Percentiles rank a stretch among this genome's conserved stretches.
Evolutionary conservation across 2,888 invertebrate genomes (phyloP).

Genomic region (Idaea biselata): DNA sequence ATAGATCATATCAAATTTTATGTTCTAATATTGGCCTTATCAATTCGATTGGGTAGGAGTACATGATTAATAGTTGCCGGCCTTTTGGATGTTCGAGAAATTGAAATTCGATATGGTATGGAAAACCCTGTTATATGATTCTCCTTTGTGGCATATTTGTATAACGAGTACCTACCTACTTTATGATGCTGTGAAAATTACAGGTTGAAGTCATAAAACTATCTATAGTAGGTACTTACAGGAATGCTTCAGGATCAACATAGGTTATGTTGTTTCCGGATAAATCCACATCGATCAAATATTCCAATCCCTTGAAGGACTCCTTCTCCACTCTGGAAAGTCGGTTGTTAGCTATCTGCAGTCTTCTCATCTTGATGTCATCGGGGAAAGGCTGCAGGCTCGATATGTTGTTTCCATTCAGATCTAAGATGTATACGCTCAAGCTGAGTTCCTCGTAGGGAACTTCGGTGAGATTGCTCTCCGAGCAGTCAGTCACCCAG

Average conservation of each 20-base stretch:
- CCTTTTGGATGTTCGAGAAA: too few species aligned
- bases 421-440: slow-evolving; percentile 85
- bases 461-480: slow-evolving; percentile 85
- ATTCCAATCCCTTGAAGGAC: slow-evolving; percentile 83
- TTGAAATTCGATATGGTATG: too few species aligned
- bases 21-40: too few species aligned
- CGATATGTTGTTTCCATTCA: slow-evolving; percentile 85
- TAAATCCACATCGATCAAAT: slow-evolving; percentile 85
- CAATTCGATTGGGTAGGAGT: too few species aligned
- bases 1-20: too few species aligned
- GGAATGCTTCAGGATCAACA: slow-evolving; percentile 84
- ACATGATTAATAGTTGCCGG: too few species aligned
- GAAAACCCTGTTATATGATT: too few species aligned
- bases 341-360: slow-evolving; percentile 85
- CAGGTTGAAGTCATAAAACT: not conserved
- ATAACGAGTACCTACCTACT: too few species aligned
- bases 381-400: slow-evolving; percentile 81
- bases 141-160: too few species aligned
- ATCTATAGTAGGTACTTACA: slow-evolving; percentile 73
- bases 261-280: slow-evolving; percentile 83
- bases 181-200: not conserved
- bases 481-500: slow-evolving; percentile 89
- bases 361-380: slow-evolving; percentile 85
- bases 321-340: slow-evolving; percentile 81
- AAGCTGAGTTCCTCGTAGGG: slow-evolving; percentile 85